Conservation (phyloP, 2,113 vertebrate species). For the Eulacestoma nigropectus region DNA sequence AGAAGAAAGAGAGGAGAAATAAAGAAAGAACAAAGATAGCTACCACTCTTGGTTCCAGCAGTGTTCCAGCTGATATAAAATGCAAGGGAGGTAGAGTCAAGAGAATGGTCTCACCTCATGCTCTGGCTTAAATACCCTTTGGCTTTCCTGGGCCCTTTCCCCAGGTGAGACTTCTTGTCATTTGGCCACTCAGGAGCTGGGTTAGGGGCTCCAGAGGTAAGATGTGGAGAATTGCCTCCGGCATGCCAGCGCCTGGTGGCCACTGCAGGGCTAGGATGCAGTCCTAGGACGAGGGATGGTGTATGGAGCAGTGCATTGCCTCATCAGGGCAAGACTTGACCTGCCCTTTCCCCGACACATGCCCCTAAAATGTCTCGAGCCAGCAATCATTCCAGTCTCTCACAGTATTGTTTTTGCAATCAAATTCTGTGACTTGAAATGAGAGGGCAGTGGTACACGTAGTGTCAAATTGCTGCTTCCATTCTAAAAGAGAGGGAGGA, state of each 20-base stretch:
- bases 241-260: no score
- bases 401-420: neutral
- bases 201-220: neutral
- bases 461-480: neutral
- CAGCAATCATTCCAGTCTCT: neutral
- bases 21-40: neutral
- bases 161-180: neutral
- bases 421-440: neutral
- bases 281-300: fast-evolving
- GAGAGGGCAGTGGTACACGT: fast-evolving
- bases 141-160: neutral
- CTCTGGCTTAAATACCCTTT: neutral
- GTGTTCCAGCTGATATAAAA: neutral
- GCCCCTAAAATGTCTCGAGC: neutral
- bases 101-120: neutral
- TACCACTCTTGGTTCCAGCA: neutral
- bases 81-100: neutral
- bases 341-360: neutral
- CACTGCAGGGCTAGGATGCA: neutral
- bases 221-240: neutral
- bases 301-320: neutral
- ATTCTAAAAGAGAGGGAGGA: neutral
- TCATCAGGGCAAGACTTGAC: neutral
- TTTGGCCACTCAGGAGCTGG: neutral
- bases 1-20: neutral